Evolutionary conservation across 1,140 invertebrate species (phyloP).

Genomic region (Drosophila takahashii): DNA sequence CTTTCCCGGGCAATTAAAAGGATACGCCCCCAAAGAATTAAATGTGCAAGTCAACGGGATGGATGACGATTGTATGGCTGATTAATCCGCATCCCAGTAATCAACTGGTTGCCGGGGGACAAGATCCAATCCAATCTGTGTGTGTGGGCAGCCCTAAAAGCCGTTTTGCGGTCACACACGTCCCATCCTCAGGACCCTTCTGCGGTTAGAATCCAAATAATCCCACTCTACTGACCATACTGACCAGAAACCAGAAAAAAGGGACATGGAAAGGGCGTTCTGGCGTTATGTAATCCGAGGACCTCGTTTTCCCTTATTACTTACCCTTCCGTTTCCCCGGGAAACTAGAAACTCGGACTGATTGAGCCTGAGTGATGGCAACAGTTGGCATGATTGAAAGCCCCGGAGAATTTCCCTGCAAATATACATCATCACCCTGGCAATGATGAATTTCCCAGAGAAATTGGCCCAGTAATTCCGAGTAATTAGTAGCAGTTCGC

Average conservation of each 20-base stretch:
- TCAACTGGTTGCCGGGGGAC: conserved; percentile 34
- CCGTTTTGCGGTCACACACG: conserved; percentile 67
- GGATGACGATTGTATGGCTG: conserved; percentile 42
- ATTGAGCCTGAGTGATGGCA: conserved; percentile 75
- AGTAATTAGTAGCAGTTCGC: conserved; percentile 63
- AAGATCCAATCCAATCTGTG: conserved; percentile 4
- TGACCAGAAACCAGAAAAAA: conserved; percentile 24
- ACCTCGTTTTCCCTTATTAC: conserved; percentile 55
- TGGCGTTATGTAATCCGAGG: conserved; percentile 73
- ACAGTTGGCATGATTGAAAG: conserved; percentile 81
- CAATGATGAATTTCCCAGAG: conserved; percentile 58
- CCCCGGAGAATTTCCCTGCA: conserved; percentile 25
- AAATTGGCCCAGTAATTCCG: conserved; percentile 74
- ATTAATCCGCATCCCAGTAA: conserved; percentile 66
- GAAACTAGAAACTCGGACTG: conserved; percentile 34
- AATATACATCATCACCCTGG: conserved; percentile 67
- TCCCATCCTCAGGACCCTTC: conserved; percentile 28
- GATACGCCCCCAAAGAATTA: conserved; percentile 7
- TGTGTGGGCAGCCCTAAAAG: conserved; percentile 34
- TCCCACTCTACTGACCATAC: conserved; percentile 42
- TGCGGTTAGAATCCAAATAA: conserved; percentile 51
- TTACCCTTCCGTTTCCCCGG: conserved; percentile 51
- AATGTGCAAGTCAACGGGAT: conserved; percentile 48
- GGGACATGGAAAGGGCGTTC: conserved; percentile 39
- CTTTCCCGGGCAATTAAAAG: conserved; percentile 48